Base-by-base conservation (phyloP, 1,140 invertebrate species). In the Periplaneta americana region DNA sequence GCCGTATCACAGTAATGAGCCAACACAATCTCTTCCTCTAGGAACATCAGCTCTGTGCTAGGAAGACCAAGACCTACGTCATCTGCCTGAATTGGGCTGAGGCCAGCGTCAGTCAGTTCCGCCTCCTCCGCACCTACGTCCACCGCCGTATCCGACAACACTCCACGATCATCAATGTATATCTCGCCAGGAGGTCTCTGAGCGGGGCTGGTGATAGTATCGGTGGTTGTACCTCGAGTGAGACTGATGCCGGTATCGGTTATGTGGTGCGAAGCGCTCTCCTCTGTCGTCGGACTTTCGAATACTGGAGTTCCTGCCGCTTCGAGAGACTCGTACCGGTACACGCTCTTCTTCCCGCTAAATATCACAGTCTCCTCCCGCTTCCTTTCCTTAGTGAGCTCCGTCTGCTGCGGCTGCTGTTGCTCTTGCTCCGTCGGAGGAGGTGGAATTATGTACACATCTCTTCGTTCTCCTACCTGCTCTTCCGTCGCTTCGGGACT, bases 1-100 rank as follows among this genome's bases (percentile, higher is more conserved):
- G 86, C 89, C 18, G 86, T 86, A 82, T 90, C 89, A 32, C 85
- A 87, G 82, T 85, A 88, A 34, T 89, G 86, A 18, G 84, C 84
- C 33, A 82, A 34, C 78, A 77, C 82, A 9, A 85, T 83, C 36
- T 87, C 86, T 79, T 89, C 86, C 82, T 88, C 85, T 37, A 85
- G 82, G 79, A 86, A 86, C 35, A 85, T 84, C 37, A 87, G 84
- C n/a, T 86, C 85, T 9, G 85, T 74, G 22, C 83, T 80, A 34
- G 85, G 85, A 33, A 85, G 75, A 18, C 82, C 82, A 13, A 84
- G 28, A 15, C 85, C 85, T n/a, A 87, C 79, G 76, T 90, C 89
- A 84, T 91, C 89, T 10, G 88, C 85, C 85, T 90, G 89, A 34
- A 91, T 91, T 34, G 90, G 90, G 84, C 90, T 91, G 57, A 91